Base-by-base conservation (phyloP, 2,797 vertebrate species). In the Gymnoscopelus microlampas region DNA sequence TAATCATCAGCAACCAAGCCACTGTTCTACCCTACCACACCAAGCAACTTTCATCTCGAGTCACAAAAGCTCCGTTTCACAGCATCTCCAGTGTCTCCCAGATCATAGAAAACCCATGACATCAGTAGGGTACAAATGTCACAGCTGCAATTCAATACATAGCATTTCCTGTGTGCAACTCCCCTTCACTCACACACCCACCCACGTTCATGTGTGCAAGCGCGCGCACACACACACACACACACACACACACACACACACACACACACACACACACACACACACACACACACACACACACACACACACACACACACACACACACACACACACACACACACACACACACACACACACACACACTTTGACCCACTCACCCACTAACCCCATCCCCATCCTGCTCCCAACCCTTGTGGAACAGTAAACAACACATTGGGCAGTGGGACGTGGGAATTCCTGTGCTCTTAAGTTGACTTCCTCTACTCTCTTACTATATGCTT, bases 91-190 rank as follows among this genome's bases (percentile, higher is more conserved):
- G 24, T 74, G 65, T 68, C 73, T 58, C 66, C 68, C 63, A 66
- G 60, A 74, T 77, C 66, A 77, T 47, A 74, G 29, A 69, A 12
- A 58, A 63, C 70, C 35, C 51, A 76, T 81, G 75, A 86, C 79
- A 82, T 85, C 71, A 83, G 66, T 14, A 11, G 50, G 55, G 62
- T 69, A 57, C 76, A 77, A 66, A 74, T 82, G 82, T 83, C 80
- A 85, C 79, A 90, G 87, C 87, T 87, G 85, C 80, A 78, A 61
- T 56, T 60, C 62, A 68, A 71, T 74, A 70, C 67, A 69, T 65
- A 59, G 48, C n/a, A 70, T 63, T 72, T 79, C 71, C 79, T 74
- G 69, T 74, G 64, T 68, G 23, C 35, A 35, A 8, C 1, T n/a
- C 61, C 11, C 60, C 63, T 57, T 62, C 6, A 10, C 53, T 23